These are phyloP conservation scores for Lycorma delicatula DNA, from an alignment of 1,140 invertebrate species.

Conservation along the genomic window DNA sequence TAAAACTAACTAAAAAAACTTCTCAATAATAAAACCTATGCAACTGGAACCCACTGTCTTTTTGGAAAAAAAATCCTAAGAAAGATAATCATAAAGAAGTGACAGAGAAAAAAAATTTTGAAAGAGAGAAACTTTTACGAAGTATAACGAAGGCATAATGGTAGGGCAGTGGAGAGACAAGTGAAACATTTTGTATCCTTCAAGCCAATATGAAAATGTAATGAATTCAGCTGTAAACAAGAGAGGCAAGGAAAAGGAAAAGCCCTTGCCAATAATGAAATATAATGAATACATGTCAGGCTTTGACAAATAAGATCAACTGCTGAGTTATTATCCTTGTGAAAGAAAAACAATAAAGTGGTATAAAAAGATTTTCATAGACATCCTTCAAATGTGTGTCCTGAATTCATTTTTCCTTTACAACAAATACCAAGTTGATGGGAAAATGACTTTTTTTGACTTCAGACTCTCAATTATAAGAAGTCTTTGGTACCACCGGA, in stretches of 20 bases:
- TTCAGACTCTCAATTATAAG: neutral
- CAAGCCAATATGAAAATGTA: conserved; percentile 11
- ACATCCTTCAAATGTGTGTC: conserved; percentile 18
- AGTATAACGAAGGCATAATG: conserved; percentile 35
- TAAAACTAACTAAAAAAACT: conserved; percentile 36
- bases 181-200: conserved; percentile 19
- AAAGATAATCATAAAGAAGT: conserved; percentile 31
- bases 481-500: too few species aligned
- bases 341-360: conserved; percentile 21
- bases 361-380: conserved; percentile 22
- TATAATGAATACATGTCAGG: conserved; percentile 23
- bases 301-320: conserved; percentile 20
- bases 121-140: conserved; percentile 31
- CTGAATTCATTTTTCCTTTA: conserved; percentile 7
- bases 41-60: conserved; percentile 37
- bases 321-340: conserved; percentile 17
- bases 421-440: neutral
- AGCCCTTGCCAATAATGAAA: conserved; percentile 16
- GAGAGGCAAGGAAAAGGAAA: neutral
- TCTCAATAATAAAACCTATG: conserved; percentile 39
- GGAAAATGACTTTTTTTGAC: conserved; percentile 4
- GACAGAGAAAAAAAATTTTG: conserved; percentile 34
- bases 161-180: conserved; percentile 39
- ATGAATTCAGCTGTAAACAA: neutral
- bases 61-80: conserved; percentile 35